A percentile compares a stretch with the other conserved stretches of the same genome.
Conservation (phyloP, 2,888 invertebrate species). For the Philereme vetulata region DNA sequence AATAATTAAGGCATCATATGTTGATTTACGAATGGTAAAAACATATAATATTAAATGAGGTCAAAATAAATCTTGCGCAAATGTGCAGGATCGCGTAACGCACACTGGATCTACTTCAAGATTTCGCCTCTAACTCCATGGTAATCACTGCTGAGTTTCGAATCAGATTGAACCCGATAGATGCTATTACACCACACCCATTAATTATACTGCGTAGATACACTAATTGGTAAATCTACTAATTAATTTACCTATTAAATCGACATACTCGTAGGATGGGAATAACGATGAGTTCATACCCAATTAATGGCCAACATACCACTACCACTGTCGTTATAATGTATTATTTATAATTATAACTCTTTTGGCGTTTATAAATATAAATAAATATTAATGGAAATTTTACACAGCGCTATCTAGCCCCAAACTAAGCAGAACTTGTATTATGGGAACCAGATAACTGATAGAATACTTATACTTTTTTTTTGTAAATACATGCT, state of each 20-base stretch:
- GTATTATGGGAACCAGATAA: no score
- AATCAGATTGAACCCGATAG: conserved; percentile 77
- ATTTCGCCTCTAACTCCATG: conserved; percentile 18
- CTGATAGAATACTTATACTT: no score
- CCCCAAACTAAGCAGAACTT: no score
- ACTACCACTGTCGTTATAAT: no score
- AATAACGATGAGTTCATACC: conserved; percentile 40
- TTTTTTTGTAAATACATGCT: no score
- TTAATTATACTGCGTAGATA: conserved; percentile 69
- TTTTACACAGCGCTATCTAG: no score
- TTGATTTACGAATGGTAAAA: no score
- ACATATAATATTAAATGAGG: no score
- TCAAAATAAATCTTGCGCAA: background rate
- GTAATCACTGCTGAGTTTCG: conserved; percentile 76
- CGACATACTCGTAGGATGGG: conserved; percentile 44
- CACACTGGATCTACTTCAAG: background rate
- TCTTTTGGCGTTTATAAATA: no score
- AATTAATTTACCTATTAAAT: conserved; percentile 69
- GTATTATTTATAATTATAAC: no score
- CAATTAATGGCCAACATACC: conserved; percentile 1
- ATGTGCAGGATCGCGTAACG: background rate
- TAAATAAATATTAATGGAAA: no score
- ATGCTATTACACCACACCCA: conserved; percentile 76
- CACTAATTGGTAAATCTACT: conserved; percentile 80
- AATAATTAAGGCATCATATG: no score